Evolutionary conservation across 2,888 invertebrate species (phyloP).

Genomic region (Gymnosoma rotundatum): DNA sequence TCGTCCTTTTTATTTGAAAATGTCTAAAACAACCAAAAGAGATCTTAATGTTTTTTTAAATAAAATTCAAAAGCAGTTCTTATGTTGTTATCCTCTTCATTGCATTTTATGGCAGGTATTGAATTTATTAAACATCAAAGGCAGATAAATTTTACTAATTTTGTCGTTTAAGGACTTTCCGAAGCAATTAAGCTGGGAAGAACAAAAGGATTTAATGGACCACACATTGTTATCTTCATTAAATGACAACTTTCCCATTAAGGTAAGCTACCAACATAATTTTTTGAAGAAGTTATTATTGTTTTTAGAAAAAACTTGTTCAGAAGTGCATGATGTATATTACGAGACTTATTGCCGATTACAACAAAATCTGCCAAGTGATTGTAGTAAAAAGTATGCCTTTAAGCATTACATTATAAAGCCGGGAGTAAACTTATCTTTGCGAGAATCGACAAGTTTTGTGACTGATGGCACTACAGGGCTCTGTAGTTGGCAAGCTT

Average conservation of each 20-base stretch:
- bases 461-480: conserved; percentile 88
- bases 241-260: conserved; percentile 85
- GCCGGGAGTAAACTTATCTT: conserved; percentile 83
- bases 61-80: conserved; percentile 76
- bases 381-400: conserved; percentile 80
- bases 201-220: conserved; percentile 85
- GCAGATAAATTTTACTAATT: neutral
- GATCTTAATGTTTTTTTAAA: conserved; percentile 60
- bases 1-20: too few species aligned
- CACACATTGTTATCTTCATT: conserved; percentile 84
- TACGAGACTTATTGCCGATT: conserved; percentile 84
- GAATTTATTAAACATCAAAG: neutral
- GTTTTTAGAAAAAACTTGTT: conserved; percentile 83
- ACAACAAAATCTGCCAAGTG: conserved; percentile 71
- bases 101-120: conserved; percentile 76
- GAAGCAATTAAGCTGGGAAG: conserved; percentile 80
- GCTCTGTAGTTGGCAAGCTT: conserved; percentile 91
- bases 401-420: conserved; percentile 85
- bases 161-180: conserved; percentile 59
- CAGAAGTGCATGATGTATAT: conserved; percentile 86
- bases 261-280: conserved; percentile 84
- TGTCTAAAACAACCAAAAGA: too few species aligned
- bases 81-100: conserved; percentile 78
- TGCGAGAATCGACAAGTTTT: conserved; percentile 88
- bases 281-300: conserved; percentile 87